Base-by-base conservation (phyloP, 2,113 vertebrate species). In the Psittacara wagleri region DNA sequence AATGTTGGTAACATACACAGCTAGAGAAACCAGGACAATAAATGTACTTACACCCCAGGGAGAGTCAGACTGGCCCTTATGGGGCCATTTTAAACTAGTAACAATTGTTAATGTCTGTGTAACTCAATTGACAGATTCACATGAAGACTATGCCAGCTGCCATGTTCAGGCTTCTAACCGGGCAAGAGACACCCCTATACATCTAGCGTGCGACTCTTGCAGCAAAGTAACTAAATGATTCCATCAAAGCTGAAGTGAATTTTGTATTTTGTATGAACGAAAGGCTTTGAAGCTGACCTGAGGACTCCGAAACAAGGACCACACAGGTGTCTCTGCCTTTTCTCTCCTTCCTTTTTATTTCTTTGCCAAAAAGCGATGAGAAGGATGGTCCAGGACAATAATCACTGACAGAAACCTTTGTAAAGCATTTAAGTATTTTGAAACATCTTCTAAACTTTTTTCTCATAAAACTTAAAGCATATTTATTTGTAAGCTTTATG, bases 61-160 rank as follows among this genome's bases (percentile, higher is more conserved):
- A 73, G 10, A 28, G 35, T 31, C 18, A 70, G 37, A 7, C 4
- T 11, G 16, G 35, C 7, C 63, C 52, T 55, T 37, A 10, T 0
- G 22, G 39, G 43, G 43, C 43, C 43, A 43, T 43, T 70, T 90
- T 44, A 51, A 61, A 52, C 24, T 6, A 13, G 18, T 64, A 73
- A 31, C 17, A 77, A 25, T 44, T 77, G 2, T 41, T 95, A 37
- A 90, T 74, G 73, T 57, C 33, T 82, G 39, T 80, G 44, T 93
- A 55, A 80, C 66, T 94, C 80, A 28, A 13, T 85, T 59, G 77
- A 76, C 98, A 99, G 99, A 99, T 99, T 72, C 99, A 99, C 97
- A 99, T 99, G 99, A 99, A 99, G 98, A 99, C 99, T 3, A 99
- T 99, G 99, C 99, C 99, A 22, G 99, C 99, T 0, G 99, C 99